Conservation (phyloP, 2,888 invertebrate species). For the Apamea crenata region DNA sequence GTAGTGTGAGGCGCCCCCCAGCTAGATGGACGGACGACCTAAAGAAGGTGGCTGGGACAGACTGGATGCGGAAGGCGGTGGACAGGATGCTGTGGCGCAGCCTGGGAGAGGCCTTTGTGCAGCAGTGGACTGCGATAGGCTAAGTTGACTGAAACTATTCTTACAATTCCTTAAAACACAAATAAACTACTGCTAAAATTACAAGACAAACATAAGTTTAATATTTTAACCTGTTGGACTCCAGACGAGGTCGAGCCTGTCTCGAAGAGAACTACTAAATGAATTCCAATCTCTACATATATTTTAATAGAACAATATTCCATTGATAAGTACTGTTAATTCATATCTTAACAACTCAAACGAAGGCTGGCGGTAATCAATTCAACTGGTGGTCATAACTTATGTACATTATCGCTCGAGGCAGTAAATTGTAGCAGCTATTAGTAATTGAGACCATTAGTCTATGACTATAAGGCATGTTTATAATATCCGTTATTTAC, state of each 20-base stretch:
- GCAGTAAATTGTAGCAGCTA: conserved; percentile 35
- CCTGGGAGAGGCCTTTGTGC: too few species aligned
- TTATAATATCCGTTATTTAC: conserved; percentile 15
- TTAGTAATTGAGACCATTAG: conserved; percentile 33
- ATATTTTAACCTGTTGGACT: neutral
- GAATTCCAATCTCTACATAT: neutral
- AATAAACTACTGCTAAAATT: neutral
- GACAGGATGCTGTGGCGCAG: too few species aligned
- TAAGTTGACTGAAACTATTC: too few species aligned
- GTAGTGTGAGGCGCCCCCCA: neutral
- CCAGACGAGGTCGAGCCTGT: neutral
- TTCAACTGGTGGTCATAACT: conserved; percentile 41
- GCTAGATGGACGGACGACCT: neutral
- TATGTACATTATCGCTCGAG: conserved; percentile 37
- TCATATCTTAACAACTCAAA: conserved; percentile 31
- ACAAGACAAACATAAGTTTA: neutral
- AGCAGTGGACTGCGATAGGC: too few species aligned
- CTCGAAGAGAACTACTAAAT: neutral
- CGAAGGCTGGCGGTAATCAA: conserved; percentile 45
- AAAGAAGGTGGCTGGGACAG: too few species aligned
- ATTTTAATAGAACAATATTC: neutral
- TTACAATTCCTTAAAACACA: neutral
- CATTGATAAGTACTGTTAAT: conserved; percentile 6
- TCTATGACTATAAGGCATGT: neutral
- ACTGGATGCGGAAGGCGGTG: too few species aligned